Evolutionary conservation across 2,797 vertebrate genomes (phyloP).

Genomic region (Aldrovandia affinis): DNA sequence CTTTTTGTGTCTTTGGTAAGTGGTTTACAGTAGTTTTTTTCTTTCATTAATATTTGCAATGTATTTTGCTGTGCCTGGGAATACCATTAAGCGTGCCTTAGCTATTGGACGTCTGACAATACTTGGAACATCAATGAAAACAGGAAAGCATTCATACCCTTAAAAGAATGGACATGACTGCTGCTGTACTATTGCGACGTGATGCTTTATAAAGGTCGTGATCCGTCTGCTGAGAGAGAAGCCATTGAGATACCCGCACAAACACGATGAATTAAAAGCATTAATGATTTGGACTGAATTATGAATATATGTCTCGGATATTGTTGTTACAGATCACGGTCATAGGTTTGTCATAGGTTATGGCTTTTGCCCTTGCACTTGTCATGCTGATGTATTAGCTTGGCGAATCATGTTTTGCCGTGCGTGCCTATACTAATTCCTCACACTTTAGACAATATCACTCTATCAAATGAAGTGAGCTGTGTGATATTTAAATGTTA

Average conservation of each 20-base stretch:
- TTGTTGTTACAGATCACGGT: neutral
- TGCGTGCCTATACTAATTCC: neutral
- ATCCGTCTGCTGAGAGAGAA: neutral
- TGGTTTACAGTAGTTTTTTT: neutral
- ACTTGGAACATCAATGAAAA: neutral
- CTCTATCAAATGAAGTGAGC: neutral
- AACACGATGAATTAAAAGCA: no score
- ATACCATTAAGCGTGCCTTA: neutral
- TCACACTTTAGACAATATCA: neutral
- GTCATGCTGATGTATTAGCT: neutral
- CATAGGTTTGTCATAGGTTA: neutral
- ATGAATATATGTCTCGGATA: no score
- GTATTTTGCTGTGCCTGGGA: neutral
- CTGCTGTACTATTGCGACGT: neutral
- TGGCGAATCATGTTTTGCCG: neutral
- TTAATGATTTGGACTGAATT: no score
- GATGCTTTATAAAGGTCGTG: neutral
- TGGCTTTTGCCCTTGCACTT: no score
- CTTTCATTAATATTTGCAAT: conserved; percentile 1
- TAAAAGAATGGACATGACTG: neutral
- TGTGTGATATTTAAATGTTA: neutral
- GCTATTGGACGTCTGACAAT: neutral
- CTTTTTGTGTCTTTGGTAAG: neutral
- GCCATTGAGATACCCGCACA: neutral
- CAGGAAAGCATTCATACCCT: neutral